Evolutionary conservation across 1,140 invertebrate genomes (phyloP).

Genomic region (Ostrea denselamellosa): DNA sequence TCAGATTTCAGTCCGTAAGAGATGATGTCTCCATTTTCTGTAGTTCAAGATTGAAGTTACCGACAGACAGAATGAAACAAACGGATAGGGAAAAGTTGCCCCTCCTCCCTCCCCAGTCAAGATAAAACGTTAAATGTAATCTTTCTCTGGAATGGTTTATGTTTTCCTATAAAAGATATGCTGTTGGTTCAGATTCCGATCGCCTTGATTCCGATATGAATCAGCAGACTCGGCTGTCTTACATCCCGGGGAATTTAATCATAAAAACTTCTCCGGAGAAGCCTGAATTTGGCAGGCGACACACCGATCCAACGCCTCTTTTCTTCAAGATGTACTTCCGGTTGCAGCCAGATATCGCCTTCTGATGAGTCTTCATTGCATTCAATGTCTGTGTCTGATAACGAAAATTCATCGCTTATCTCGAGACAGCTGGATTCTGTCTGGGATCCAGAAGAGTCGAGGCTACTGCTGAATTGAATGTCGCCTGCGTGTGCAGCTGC

Average conservation of each 20-base stretch:
- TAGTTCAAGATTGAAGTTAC: no score
- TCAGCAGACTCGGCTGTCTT: background rate
- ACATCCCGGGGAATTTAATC: background rate
- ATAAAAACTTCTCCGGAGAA: background rate
- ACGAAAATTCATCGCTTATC: background rate
- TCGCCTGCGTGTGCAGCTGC: background rate
- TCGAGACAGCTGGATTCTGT: background rate
- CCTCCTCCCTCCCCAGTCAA: no score
- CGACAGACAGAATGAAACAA: no score
- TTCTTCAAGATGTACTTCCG: background rate
- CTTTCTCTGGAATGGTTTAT: no score
- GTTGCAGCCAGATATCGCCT: background rate
- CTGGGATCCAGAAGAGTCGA: background rate
- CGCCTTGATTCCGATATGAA: background rate
- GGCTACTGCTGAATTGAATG: background rate
- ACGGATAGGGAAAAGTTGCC: no score
- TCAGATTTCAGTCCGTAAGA: no score
- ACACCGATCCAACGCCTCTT: conserved; percentile 1
- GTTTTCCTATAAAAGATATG: no score
- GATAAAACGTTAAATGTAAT: no score
- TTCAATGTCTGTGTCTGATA: background rate
- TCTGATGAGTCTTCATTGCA: background rate
- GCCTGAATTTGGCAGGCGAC: conserved; percentile 3
- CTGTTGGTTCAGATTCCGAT: background rate
- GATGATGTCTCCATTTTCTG: no score